phyloP scores from a whole-genome alignment of 2,113 vertebrate species.

The Amphiprion ocellaris region DNA sequence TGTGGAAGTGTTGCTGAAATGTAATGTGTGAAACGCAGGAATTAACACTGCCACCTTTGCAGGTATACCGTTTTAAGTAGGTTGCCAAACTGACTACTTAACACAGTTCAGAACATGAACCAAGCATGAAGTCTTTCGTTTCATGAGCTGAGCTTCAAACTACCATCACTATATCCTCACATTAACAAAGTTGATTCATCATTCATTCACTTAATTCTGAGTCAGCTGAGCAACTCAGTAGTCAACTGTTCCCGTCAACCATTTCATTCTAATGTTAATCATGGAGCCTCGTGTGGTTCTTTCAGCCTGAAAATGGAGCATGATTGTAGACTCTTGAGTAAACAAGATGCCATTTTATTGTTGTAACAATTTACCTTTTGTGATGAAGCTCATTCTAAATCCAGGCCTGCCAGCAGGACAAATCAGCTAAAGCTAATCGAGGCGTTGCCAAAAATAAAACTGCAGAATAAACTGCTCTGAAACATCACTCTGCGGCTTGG shows the following conservation, averaged over 20 bases:
- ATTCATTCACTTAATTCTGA: constrained; percentile 7
- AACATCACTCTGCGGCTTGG: constrained; percentile 23
- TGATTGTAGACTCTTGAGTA: neutral
- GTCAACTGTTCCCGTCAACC: neutral
- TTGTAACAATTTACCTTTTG: constrained; percentile 13
- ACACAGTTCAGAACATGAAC: neutral
- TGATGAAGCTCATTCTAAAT: constrained; percentile 39
- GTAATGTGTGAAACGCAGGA: neutral
- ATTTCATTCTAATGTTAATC: neutral
- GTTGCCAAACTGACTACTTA: neutral
- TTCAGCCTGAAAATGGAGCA: constrained; percentile 2
- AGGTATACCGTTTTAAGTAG: neutral
- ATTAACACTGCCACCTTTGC: neutral
- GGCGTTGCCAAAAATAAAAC: constrained; percentile 53
- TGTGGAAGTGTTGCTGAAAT: neutral
- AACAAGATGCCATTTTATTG: constrained; percentile 24
- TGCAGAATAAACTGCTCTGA: constrained; percentile 40
- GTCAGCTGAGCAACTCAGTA: neutral
- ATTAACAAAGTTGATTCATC: neutral
- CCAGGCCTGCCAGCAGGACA: constrained; percentile 24
- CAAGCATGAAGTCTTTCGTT: neutral
- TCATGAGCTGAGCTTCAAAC: neutral
- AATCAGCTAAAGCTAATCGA: constrained; percentile 24
- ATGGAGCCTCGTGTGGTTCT: neutral
- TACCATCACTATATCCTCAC: neutral